Conservation (phyloP, 2,888 invertebrate species). For the Lasioglossum zephyrum region DNA sequence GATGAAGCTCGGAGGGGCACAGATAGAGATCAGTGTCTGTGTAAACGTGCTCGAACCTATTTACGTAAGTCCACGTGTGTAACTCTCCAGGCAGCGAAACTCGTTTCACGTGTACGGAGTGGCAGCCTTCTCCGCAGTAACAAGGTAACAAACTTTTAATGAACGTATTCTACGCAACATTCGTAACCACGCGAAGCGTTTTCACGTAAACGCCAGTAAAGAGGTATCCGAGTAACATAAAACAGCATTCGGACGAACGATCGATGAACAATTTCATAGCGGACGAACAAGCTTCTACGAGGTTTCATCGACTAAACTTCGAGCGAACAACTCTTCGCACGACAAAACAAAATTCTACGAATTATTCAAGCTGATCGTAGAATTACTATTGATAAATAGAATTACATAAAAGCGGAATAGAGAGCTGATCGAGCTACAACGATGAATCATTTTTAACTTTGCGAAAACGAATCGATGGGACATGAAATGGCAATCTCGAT, state of each 20-base stretch:
- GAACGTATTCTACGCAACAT: conserved; percentile 42
- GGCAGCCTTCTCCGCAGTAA: conserved; percentile 29
- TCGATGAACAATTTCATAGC: neutral
- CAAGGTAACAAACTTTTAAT: conserved; percentile 58
- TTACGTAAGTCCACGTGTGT: conserved; percentile 16
- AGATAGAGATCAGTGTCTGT: conserved; percentile 23
- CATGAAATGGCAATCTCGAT: conserved; percentile 45
- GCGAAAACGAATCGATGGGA: conserved; percentile 10
- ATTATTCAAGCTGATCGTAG: neutral
- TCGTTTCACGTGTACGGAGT: conserved; percentile 32
- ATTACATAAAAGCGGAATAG: neutral
- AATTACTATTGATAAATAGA: neutral
- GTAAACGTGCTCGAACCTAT: conserved; percentile 21
- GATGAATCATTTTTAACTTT: neutral
- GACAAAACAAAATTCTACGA: neutral
- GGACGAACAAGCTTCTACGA: neutral
- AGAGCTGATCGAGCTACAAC: neutral
- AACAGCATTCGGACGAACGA: conserved; percentile 21
- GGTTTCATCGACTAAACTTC: neutral
- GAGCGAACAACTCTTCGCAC: neutral
- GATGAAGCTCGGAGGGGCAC: neutral
- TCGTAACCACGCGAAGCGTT: conserved; percentile 13
- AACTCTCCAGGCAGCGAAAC: conserved; percentile 31
- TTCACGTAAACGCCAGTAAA: conserved; percentile 15
- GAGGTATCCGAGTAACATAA: conserved; percentile 5